Evolutionary conservation across 2,888 invertebrate genomes (phyloP), one percentile per base, ranked within the genome.

Genomic region (Fabriciana adippe): DNA sequence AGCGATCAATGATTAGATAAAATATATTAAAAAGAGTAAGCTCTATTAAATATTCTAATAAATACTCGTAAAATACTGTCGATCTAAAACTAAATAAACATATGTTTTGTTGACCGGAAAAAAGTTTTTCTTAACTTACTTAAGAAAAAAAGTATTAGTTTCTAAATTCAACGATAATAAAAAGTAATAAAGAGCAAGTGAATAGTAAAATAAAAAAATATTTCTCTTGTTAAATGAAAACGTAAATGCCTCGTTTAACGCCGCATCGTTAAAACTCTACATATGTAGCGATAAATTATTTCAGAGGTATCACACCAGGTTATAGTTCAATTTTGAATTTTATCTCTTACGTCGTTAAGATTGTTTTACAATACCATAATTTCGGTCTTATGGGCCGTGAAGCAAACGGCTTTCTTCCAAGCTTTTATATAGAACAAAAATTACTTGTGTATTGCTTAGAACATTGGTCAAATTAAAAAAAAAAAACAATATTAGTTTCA

Each of bases 291-390:
- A 77, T 78, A 79, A 79, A 78, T 79, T 79, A 78, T 76, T 77
- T 74, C 68, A 75, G 73, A 76, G 74, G 77, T 76, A 72, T 73
- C 70, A 69, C 63, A 73, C 73, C 72, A 75, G 75, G 74, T 81
- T 81, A 83, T 78, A 78, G 79, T 84, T 81, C 82, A 83, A 86
- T 85, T 84, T 83, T 81, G 80, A 75, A 78, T 81, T 84, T 85
- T 86, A 86, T 81, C 78, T 76, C 79, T 68, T 66, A 66, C 69
- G 69, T 66, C 71, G 74, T 80, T 79, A 76, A 77, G 78, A 77
- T 74, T 74, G 75, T 75, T 81, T 81, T 79, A 75, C 78, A 81
- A 80, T 79, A 80, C 71, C 72, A 73, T 79, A 76, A 64, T 72
- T 72, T 75, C 74, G 74, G 73, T 74, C 69, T 72, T 74, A 75